Percentiles rank a stretch among this genome's conserved stretches.
Conservation (phyloP, 2,888 invertebrate genomes). For the Oscheius sp. region DNA sequence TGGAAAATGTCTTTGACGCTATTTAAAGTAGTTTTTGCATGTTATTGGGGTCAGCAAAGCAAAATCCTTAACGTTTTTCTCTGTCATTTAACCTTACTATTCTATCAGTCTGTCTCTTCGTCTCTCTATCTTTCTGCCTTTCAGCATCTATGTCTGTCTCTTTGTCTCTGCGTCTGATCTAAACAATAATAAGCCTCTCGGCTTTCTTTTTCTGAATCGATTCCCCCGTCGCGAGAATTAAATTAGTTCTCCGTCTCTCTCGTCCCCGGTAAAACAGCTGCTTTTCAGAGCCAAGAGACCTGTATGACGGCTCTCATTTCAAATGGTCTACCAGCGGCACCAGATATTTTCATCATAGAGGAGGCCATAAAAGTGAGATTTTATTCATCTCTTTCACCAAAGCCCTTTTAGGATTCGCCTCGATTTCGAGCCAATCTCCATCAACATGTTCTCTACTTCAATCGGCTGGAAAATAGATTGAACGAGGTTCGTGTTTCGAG, state of each 20-base stretch:
- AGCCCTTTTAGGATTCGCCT: slow-evolving; percentile 47
- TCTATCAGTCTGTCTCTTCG: no score
- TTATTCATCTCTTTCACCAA: slow-evolving; percentile 1
- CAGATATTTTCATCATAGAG: slow-evolving; percentile 46
- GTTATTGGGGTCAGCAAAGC: no score
- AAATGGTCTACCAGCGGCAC: slow-evolving; percentile 24
- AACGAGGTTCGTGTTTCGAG: slow-evolving; percentile 45
- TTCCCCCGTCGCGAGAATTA: slow-evolving; percentile 1
- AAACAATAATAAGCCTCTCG: no score
- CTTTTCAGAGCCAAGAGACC: slow-evolving; percentile 1
- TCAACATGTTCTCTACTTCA: slow-evolving; percentile 54
- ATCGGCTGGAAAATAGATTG: slow-evolving; percentile 54
- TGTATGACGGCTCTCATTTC: slow-evolving; percentile 11
- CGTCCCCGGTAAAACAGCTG: background rate
- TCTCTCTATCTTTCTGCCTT: no score
- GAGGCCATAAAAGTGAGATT: slow-evolving; percentile 58
- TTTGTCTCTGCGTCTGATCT: no score
- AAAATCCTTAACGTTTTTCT: no score
- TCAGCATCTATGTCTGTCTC: no score
- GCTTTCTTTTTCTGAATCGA: no score
- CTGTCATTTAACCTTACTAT: no score
- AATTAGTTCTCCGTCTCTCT: slow-evolving; percentile 9
- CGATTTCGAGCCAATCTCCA: slow-evolving; percentile 48
- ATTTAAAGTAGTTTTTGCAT: no score
- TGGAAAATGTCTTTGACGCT: no score